Evolutionary conservation across 2,888 invertebrate genomes (phyloP), one percentile per base, ranked within the genome.

Genomic region (Eudemis profundana): DNA sequence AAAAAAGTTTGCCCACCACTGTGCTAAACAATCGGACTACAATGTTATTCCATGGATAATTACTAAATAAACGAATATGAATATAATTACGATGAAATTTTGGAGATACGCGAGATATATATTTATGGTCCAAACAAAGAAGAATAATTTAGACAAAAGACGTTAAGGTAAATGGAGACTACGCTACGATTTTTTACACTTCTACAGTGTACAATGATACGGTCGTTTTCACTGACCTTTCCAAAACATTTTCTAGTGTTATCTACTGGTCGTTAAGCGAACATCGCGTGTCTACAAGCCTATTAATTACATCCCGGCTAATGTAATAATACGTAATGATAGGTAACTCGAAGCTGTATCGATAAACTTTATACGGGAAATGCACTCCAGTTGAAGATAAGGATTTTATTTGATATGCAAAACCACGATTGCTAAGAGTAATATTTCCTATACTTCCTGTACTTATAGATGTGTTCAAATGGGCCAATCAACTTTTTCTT

Each of bases 241-340:
- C 33, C 51, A 36, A 36, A 15, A 29, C 15, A 42, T 15, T 56
- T 56, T 56, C 42, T 56, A 56, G 27, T 42, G 29, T 42, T 56
- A 42, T 42, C 54, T 42, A 56, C 42, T 27, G 33, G 33, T 33
- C 12, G 15, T 44, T 44, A 42, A 44, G 19, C 4, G 10, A 19
- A 15, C 19, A 42, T 44, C 15, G 54, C 42, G 54, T 56, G 54
- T n/a, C n/a, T n/a, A 12, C 12, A 7, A 14, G 8, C 15, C 27
- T 12, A 4, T 7, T 42, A 42, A 56, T 56, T 29, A 42, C 56
- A 56, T 44, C 56, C 56, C 29, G 33, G 29, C 8, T 42, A 19
- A 29, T 56, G 12, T 29, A 29, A 42, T 44, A 42, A 56, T 29
- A 17, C 27, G 44, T 44, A 56, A 56, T 56, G 29, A 56, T 27